Percentiles rank a stretch among this genome's conserved stretches.
phyloP scores from a whole-genome alignment of 64 coral and sea anemone species.

The Platygyra sinensis region DNA sequence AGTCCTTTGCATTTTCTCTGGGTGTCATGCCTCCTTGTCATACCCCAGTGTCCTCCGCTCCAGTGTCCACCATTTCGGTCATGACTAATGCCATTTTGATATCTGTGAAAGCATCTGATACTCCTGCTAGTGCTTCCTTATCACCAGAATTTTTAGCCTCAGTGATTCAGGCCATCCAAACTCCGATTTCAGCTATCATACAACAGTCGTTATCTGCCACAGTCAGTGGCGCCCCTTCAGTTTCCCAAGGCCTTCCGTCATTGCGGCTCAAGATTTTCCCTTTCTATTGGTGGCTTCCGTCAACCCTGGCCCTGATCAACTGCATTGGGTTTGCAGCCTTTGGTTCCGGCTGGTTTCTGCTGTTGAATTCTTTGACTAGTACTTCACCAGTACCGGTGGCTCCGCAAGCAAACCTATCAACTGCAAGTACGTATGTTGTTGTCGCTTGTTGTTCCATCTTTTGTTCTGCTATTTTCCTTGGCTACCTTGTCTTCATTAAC shows the following conservation, averaged over 20 bases:
- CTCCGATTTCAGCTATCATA: neutral
- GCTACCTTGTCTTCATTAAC: neutral
- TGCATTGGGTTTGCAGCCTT: neutral
- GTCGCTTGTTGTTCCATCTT: neutral
- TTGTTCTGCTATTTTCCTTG: neutral
- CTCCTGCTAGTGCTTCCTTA: neutral
- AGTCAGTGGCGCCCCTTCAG: neutral
- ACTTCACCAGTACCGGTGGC: neutral
- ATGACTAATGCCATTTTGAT: too few relatives aligned
- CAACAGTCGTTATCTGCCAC: neutral
- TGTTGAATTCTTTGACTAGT: neutral
- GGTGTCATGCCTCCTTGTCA: too few relatives aligned
- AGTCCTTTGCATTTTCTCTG: too few relatives aligned
- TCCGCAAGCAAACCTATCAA: neutral
- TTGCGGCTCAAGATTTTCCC: neutral
- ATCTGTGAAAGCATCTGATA: too few relatives aligned
- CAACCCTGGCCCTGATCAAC: neutral
- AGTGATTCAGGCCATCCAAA: neutral
- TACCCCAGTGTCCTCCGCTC: too few relatives aligned
- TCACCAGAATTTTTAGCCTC: neutral
- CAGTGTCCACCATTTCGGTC: too few relatives aligned
- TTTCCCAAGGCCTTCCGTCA: neutral
- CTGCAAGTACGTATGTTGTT: neutral
- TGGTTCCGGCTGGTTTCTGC: neutral
- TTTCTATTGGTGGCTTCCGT: neutral